phyloP scores from a whole-genome alignment of 1,140 invertebrate species.

The Pseudomyrmex sp. region DNA sequence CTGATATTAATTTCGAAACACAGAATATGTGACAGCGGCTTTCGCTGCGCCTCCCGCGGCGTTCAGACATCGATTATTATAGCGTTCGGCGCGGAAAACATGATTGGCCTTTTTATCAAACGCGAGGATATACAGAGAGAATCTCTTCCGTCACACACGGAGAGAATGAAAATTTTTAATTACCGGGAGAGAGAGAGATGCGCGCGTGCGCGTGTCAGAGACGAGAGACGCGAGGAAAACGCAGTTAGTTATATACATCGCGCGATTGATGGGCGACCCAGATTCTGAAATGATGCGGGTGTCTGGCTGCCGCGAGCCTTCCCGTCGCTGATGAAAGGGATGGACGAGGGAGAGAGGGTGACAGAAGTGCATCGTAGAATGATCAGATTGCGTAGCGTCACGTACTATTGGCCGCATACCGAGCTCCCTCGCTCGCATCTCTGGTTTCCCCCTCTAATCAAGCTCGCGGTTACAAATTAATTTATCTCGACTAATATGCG shows the following conservation, averaged over 20 bases:
- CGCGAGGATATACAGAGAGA: neutral
- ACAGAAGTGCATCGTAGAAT: slow-evolving; percentile 49
- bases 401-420: slow-evolving; percentile 59
- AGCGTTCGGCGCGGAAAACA: neutral
- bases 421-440: slow-evolving; percentile 33
- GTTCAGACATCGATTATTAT: neutral
- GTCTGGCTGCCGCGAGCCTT: slow-evolving; percentile 38
- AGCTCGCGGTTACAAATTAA: slow-evolving; percentile 78
- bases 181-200: slow-evolving; percentile 3
- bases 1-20: slow-evolving; percentile 39
- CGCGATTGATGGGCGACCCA: slow-evolving; percentile 65
- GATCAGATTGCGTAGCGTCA: slow-evolving; percentile 63
- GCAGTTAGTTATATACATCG: slow-evolving; percentile 51
- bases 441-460: slow-evolving; percentile 77
- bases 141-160: no score
- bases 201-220: neutral
- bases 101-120: slow-evolving; percentile 18
- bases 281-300: slow-evolving; percentile 30
- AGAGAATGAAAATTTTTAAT: slow-evolving; percentile 42
- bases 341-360: neutral
- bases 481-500: slow-evolving; percentile 71
- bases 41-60: neutral
- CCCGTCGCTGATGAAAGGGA: slow-evolving; percentile 56
- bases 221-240: neutral
- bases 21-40: slow-evolving; percentile 5